A percentile compares a stretch with the other conserved stretches of the same genome.
phyloP scores from a whole-genome alignment of 2,113 vertebrate species.

The Spizaetus ornatus region DNA sequence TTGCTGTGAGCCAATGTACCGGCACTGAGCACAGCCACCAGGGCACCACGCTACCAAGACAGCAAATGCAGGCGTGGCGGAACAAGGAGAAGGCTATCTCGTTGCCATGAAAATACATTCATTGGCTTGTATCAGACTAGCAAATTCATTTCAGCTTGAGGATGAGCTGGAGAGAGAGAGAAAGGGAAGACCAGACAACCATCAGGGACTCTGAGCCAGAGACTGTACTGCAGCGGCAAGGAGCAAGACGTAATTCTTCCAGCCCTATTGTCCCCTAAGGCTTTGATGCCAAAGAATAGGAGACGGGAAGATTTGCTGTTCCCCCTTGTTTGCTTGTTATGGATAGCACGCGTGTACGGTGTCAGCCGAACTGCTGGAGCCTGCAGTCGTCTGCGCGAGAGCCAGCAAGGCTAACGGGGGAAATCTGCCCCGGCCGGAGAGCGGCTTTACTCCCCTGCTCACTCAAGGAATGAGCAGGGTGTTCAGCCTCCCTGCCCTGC shows the following conservation, averaged over 20 bases:
- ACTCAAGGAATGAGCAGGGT: not conserved
- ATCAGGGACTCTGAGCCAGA: not conserved
- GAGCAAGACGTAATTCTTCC: not conserved
- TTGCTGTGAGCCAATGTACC: fast-evolving
- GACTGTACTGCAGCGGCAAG: not conserved
- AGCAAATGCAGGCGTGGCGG: not conserved
- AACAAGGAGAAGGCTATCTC: not conserved
- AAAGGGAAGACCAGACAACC: not conserved
- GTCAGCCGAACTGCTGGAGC: not conserved
- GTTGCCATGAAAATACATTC: not conserved
- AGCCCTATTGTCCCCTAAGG: slow-evolving; percentile 3
- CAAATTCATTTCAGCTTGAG: not conserved
- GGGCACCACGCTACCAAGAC: not conserved
- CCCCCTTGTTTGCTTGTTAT: not conserved
- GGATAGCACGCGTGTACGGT: not conserved
- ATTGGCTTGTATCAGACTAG: not conserved
- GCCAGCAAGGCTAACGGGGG: not conserved
- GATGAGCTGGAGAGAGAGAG: not conserved
- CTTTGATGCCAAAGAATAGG: not conserved
- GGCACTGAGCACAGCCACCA: not conserved
- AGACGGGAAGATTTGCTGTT: not conserved
- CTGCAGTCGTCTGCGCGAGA: not conserved
- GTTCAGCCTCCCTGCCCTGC: not conserved
- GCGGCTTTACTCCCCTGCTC: not conserved
- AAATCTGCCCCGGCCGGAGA: fast-evolving